Conservation (phyloP, 2,888 invertebrate genomes). For the Helobdella robusta region DNA sequence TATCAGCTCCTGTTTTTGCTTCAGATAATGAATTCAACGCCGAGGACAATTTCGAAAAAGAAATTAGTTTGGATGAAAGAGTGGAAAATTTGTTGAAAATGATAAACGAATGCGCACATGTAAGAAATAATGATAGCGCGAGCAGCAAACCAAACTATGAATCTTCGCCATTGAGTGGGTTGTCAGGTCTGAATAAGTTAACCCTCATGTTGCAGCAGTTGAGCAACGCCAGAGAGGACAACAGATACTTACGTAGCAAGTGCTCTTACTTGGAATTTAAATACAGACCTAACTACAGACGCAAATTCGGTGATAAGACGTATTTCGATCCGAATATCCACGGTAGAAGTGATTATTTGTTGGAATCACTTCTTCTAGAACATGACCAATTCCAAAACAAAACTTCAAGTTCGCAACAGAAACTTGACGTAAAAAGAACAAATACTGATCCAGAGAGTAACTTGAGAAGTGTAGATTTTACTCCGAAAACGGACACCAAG, state of each 20-base stretch:
- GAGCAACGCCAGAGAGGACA: not conserved
- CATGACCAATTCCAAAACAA: no score
- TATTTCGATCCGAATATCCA: not conserved
- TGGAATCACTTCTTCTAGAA: no score
- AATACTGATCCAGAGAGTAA: not conserved
- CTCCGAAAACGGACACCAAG: constrained; percentile 17
- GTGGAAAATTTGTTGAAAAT: no score
- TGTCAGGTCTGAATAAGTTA: constrained; percentile 16
- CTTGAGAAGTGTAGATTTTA: not conserved
- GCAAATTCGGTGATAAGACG: not conserved
- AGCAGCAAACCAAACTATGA: no score
- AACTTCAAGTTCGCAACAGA: no score
- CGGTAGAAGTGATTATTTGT: not conserved
- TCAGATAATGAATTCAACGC: no score
- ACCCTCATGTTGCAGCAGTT: constrained; percentile 10
- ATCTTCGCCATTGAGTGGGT: no score
- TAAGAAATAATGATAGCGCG: no score
- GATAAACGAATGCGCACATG: no score
- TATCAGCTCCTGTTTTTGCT: no score
- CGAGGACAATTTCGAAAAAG: no score
- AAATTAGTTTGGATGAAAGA: no score
- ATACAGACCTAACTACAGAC: not conserved
- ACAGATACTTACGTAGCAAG: constrained; percentile 3
- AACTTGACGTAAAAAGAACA: constrained; percentile 2
- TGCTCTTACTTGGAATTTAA: constrained; percentile 1